Percentiles rank a stretch among this genome's conserved stretches.
These are phyloP conservation scores for Raillietiella orientalis DNA, from an alignment of 2,888 invertebrate species.

Conservation along the genomic window DNA sequence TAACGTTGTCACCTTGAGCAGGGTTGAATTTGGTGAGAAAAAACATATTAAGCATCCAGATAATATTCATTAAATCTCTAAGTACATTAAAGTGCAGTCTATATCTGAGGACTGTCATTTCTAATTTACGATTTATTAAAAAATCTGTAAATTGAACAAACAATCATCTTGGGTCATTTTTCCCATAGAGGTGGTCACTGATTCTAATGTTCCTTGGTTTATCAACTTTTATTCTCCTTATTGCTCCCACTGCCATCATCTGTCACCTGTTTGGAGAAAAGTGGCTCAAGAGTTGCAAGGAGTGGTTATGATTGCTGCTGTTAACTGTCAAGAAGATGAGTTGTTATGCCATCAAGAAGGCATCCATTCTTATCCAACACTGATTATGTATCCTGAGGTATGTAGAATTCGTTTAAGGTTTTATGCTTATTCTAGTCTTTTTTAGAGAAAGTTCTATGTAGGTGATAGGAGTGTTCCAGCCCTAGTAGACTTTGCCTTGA, in stretches of 20 bases:
- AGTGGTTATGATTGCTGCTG: conserved; percentile 43
- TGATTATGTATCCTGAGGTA: conserved; percentile 27
- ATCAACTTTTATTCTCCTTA: conserved; percentile 61
- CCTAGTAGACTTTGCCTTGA: conserved; percentile 26
- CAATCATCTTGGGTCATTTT: no score
- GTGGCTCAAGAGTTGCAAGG: conserved; percentile 41
- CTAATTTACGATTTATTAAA: no score
- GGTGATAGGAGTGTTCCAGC: conserved; percentile 23
- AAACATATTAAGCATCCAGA: not conserved
- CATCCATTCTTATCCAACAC: conserved; percentile 37
- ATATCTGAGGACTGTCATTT: not conserved
- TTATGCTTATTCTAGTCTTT: conserved; percentile 5
- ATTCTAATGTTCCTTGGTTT: conserved; percentile 35
- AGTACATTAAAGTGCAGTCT: not conserved
- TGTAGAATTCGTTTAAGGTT: conserved; percentile 14
- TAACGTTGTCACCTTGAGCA: conserved; percentile 38
- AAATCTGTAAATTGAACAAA: no score
- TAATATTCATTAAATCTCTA: not conserved
- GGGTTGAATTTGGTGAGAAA: conserved; percentile 34
- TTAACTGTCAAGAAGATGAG: conserved; percentile 61
- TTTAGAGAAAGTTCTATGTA: conserved; percentile 22
- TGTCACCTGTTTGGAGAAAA: conserved; percentile 50
- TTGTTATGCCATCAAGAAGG: conserved; percentile 36
- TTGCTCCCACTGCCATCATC: conserved; percentile 48
- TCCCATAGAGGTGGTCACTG: conserved; percentile 17